Base-by-base conservation (phyloP, 2,888 invertebrate genomes). In the Tachina grossa region DNA sequence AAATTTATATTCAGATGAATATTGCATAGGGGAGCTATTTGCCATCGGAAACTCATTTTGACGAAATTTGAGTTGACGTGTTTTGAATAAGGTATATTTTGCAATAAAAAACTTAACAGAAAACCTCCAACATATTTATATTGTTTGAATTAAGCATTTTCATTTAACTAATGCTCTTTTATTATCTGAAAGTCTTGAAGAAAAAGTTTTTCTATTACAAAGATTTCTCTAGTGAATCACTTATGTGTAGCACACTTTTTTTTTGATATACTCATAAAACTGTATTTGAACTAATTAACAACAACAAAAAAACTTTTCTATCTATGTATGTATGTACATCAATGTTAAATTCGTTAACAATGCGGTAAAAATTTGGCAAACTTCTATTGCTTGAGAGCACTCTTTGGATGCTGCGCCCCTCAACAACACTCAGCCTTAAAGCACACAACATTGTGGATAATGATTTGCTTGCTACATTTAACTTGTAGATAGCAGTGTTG, bases 221-320 rank as follows among this genome's bases (percentile, higher is more conserved):
- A 53, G 16, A 53, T 19, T 10, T 53, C 53, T 4, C 9, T 9
- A 16, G 10, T 53, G 19, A 53, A 53, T 19, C 19, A 53, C 10
- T 13, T 10, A 1, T 53, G 19, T 51, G 10, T 31, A 6, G 31
- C 31, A 6, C 6, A 31, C 31, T 31, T 53, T 53, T 31, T 19
- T 53, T 19, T n/a, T n/a, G n/a, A n/a, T 16, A 53, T 19, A 2
- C n/a, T n/a, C n/a, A n/a, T 53, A 10, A 9, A 53, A 53, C 53
- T 53, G 16, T 53, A 16, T 19, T 41, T 57, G 10, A 55, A 19
- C 55, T 22, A 71, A 55, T 71, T 71, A 71, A 55, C 14, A 22
- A 45, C n/a, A 55, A 22, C 13, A 55, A n/a, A n/a, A n/a, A n/a
- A 45, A 55, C 11, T 66, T n/a, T 22, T 31, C 31, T 31, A 31